A percentile compares a stretch with the other conserved stretches of the same genome.
These are phyloP conservation scores for Denticeps clupeoides DNA, from an alignment of 2,797 vertebrate genomes.

Conservation along the genomic window DNA sequence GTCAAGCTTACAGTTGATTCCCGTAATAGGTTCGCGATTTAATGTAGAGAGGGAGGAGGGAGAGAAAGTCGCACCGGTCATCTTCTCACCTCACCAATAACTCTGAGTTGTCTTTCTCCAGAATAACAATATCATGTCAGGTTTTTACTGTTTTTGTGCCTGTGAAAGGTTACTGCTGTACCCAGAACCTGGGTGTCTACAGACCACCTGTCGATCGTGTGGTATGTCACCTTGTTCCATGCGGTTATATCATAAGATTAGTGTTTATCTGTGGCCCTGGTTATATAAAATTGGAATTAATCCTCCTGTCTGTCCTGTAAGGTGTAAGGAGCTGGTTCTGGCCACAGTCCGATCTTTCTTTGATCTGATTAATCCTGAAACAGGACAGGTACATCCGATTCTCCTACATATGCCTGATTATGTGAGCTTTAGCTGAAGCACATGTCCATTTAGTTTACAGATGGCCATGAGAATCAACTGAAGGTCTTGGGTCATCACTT, in stretches of 20 bases:
- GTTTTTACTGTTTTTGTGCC: not conserved
- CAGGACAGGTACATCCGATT: slow-evolving; percentile 71
- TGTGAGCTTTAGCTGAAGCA: not conserved
- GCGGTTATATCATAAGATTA: not conserved
- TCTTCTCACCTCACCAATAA: too few species aligned
- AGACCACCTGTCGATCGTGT: slow-evolving; percentile 95
- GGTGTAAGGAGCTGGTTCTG: slow-evolving; percentile 94
- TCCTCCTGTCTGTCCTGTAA: slow-evolving; percentile 26
- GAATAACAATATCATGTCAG: too few species aligned
- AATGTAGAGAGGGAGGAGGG: too few species aligned
- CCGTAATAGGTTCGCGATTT: too few species aligned
- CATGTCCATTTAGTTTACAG: slow-evolving; percentile 65
- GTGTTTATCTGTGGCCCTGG: not conserved
- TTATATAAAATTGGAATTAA: not conserved
- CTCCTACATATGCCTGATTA: not conserved
- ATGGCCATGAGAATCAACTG: slow-evolving; percentile 66
- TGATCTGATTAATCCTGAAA: slow-evolving; percentile 83
- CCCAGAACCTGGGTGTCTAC: slow-evolving; percentile 93
- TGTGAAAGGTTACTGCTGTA: slow-evolving; percentile 75
- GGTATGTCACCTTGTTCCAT: slow-evolving; percentile 55
- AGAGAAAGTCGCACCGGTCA: too few species aligned
- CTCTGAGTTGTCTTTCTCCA: too few species aligned
- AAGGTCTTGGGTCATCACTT: slow-evolving; percentile 83
- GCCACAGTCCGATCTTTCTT: slow-evolving; percentile 83
- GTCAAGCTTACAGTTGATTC: too few species aligned